Conservation (phyloP, 2,888 invertebrate species). For the Baccha elongata region DNA sequence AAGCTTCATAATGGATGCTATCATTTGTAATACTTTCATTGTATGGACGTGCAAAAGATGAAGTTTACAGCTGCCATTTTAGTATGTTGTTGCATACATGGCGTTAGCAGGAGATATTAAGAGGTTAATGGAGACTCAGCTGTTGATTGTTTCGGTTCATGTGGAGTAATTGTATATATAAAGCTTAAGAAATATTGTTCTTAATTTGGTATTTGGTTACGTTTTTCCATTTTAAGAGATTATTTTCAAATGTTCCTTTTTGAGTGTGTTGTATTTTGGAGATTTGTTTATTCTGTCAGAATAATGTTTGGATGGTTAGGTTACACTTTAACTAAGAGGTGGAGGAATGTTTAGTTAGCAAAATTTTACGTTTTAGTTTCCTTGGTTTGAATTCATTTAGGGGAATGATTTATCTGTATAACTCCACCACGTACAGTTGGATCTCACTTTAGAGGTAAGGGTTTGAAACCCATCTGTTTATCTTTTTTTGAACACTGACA, state of each 20-base stretch:
- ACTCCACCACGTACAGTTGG: too few relatives aligned
- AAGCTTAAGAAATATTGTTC: neutral
- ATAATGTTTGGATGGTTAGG: neutral
- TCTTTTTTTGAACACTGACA: too few relatives aligned
- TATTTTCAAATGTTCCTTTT: too few relatives aligned
- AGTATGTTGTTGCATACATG: neutral
- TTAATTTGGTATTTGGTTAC: neutral
- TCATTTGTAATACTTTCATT: slow-evolving; percentile 3
- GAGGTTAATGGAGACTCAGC: neutral
- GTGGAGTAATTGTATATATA: neutral
- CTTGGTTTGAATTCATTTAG: too few relatives aligned
- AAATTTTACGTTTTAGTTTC: too few relatives aligned
- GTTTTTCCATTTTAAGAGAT: too few relatives aligned
- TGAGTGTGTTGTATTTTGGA: neutral
- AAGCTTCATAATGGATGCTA: slow-evolving; percentile 28
- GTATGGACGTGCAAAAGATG: slow-evolving; percentile 7
- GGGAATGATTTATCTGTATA: too few relatives aligned
- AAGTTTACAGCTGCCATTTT: slow-evolving; percentile 12
- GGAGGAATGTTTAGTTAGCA: too few relatives aligned
- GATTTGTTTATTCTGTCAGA: neutral
- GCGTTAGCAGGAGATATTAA: neutral
- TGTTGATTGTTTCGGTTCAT: neutral
- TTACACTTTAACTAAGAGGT: too few relatives aligned
- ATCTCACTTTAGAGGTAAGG: too few relatives aligned
- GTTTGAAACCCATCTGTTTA: too few relatives aligned